phyloP scores from a whole-genome alignment of 2,888 invertebrate species.

The Scaeva pyrastri region DNA sequence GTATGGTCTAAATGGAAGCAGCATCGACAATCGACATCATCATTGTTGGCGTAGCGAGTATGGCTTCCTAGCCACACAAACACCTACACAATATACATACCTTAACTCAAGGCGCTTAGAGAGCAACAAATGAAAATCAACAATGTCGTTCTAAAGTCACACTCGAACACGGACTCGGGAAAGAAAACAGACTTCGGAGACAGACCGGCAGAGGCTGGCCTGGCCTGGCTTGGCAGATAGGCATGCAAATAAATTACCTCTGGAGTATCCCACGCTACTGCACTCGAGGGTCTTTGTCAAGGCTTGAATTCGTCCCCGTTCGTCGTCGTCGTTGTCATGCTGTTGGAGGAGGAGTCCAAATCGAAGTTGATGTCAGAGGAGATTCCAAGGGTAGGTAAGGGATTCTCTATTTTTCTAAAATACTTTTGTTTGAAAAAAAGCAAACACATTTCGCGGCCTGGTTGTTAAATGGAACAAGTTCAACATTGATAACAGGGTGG shows the following conservation, averaged over 20 bases:
- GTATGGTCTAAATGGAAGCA: conserved; percentile 1
- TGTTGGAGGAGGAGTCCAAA: too few species aligned
- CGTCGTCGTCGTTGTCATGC: not conserved
- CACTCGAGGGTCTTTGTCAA: conserved; percentile 70
- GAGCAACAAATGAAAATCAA: conserved; percentile 63
- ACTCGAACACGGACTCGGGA: conserved; percentile 33
- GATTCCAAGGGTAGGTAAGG: conserved; percentile 11
- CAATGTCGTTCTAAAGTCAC: conserved; percentile 31
- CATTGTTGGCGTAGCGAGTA: not conserved
- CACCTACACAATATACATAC: not conserved
- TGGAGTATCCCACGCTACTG: conserved; percentile 46
- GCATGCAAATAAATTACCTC: conserved; percentile 62
- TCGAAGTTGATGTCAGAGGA: not conserved
- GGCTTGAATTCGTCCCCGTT: conserved; percentile 6
- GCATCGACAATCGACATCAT: conserved; percentile 15
- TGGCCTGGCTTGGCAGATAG: not conserved
- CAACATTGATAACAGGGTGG: conserved; percentile 22
- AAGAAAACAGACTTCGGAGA: not conserved
- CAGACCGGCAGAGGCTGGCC: too few species aligned
- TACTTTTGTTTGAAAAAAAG: conserved; percentile 20
- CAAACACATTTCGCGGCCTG: conserved; percentile 29
- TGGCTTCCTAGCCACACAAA: conserved; percentile 31
- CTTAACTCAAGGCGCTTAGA: conserved; percentile 11
- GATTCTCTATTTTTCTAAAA: conserved; percentile 4
- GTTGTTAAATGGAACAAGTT: conserved; percentile 26